Conservation (phyloP, 2,797 vertebrate species). For the Trachops cirrhosus region DNA sequence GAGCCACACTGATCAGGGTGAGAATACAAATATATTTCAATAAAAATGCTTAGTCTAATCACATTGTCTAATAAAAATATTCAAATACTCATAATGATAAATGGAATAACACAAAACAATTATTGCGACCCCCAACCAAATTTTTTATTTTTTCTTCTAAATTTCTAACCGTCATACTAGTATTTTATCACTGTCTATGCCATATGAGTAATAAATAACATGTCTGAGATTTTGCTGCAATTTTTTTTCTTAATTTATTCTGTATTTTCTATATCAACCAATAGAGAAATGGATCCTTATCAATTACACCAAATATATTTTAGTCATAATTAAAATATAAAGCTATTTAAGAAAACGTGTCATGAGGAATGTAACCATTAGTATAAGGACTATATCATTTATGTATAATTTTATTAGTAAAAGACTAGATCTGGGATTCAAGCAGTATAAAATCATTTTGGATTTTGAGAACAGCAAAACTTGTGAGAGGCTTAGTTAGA, state of each 20-base stretch:
- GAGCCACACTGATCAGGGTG: too few relatives aligned
- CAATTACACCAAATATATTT: not conserved
- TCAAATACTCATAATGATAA: not conserved
- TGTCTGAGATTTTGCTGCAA: not conserved
- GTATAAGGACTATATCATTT: not conserved
- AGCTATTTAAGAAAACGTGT: not conserved
- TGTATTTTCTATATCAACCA: not conserved
- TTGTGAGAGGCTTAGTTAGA: constrained; percentile 15
- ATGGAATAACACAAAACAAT: not conserved
- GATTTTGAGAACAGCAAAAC: not conserved
- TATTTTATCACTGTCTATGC: not conserved
- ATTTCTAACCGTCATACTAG: not conserved
- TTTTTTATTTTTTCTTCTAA: not conserved
- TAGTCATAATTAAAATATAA: not conserved
- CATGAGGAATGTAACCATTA: not conserved
- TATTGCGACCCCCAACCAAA: not conserved
- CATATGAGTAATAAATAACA: not conserved
- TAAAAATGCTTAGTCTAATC: not conserved
- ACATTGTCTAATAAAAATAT: not conserved
- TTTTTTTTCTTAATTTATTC: not conserved
- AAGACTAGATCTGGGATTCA: not conserved
- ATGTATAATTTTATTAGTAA: not conserved
- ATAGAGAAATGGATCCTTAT: not conserved
- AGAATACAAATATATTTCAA: not conserved
- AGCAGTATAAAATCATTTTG: not conserved